Percentiles rank a stretch among this genome's conserved stretches.
Conservation (phyloP, 1,140 invertebrate genomes). For the Leptonema lineaticorne region DNA sequence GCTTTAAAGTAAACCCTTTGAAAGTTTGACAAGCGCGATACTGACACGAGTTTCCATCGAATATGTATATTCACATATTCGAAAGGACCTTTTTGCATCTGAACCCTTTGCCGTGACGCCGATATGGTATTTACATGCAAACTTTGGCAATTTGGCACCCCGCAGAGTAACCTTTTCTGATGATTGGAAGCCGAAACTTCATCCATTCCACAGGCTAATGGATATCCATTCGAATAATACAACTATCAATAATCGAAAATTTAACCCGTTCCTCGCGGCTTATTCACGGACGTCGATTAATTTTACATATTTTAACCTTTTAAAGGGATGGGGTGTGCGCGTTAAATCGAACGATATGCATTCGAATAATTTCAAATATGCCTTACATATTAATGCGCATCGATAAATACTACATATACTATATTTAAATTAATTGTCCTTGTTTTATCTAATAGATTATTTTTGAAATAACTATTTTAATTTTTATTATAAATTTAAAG, state of each 20-base stretch:
- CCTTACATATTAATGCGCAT: too few species aligned
- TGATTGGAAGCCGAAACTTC: background rate
- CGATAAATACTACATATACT: too few species aligned
- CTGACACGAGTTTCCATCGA: background rate
- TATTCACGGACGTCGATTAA: background rate
- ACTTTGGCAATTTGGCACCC: background rate
- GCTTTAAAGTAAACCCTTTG: background rate
- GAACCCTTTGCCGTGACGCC: background rate
- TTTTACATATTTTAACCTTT: background rate
- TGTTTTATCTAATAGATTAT: too few species aligned
- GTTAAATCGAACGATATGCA: too few species aligned
- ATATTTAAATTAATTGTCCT: too few species aligned
- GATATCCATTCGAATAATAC: constrained; percentile 2
- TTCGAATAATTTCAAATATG: too few species aligned
- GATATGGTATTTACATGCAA: background rate
- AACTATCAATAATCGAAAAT: background rate
- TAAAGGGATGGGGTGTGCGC: too few species aligned
- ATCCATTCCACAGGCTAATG: background rate
- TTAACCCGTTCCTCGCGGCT: background rate
- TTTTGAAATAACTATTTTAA: too few species aligned
- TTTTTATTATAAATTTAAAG: too few species aligned
- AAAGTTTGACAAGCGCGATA: background rate
- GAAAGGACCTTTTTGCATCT: background rate
- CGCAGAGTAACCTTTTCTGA: background rate
- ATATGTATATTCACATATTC: background rate